Evolutionary conservation across 2,797 vertebrate genomes (phyloP).

Genomic region (Sebastes melanostomus): DNA sequence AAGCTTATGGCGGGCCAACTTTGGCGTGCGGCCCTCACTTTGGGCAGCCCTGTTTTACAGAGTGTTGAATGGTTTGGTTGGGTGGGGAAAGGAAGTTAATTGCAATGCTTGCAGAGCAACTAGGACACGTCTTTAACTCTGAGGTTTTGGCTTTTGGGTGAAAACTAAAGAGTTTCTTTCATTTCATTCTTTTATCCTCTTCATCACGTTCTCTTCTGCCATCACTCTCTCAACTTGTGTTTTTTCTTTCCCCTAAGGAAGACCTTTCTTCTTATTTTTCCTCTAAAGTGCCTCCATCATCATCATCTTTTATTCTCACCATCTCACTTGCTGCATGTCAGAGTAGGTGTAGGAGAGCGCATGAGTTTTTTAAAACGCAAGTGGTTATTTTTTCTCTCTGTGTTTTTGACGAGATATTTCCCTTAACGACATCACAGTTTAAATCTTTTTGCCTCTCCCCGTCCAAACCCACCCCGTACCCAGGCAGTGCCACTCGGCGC

Average conservation of each 20-base stretch:
- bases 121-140: background rate
- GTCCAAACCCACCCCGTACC: slow-evolving; percentile 54
- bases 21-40: too few relatives aligned
- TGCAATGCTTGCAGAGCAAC: background rate
- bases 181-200: slow-evolving; percentile 1
- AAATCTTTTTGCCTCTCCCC: slow-evolving; percentile 35
- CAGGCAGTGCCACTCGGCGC: slow-evolving; percentile 61
- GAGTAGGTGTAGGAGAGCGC: background rate
- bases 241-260: background rate
- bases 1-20: too few relatives aligned
- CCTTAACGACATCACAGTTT: slow-evolving; percentile 49
- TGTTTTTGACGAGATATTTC: slow-evolving; percentile 44
- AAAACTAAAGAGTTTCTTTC: slow-evolving; percentile 6
- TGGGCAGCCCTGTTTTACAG: background rate
- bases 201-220: slow-evolving; percentile 7
- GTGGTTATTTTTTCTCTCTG: background rate
- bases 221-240: background rate
- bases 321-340: slow-evolving; percentile 8
- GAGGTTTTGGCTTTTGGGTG: slow-evolving; percentile 15
- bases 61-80: slow-evolving; percentile 2
- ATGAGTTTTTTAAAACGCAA: slow-evolving; percentile 14
- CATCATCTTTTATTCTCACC: slow-evolving; percentile 1
- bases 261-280: background rate
- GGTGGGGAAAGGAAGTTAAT: slow-evolving; percentile 1
- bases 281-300: slow-evolving; percentile 14